Evolutionary conservation across 2,888 invertebrate genomes (phyloP).

Genomic region (Ochropleura plecta): DNA sequence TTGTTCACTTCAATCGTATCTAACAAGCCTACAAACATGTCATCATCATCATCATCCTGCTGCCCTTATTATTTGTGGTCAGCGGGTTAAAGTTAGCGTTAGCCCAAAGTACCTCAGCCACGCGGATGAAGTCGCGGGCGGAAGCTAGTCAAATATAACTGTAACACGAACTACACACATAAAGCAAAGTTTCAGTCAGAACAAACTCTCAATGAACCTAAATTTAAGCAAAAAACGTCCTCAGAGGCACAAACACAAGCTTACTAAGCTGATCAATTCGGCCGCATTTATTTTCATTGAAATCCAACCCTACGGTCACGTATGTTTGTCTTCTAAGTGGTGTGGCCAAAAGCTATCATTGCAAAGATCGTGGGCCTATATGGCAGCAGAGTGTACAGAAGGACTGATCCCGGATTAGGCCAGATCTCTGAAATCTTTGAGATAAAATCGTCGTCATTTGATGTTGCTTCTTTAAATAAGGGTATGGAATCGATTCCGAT

Average conservation of each 20-base stretch:
- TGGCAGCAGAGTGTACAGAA: constrained; percentile 20
- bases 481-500: constrained; percentile 24
- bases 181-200: not conserved
- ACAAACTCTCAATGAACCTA: not conserved
- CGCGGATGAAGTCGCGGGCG: no score
- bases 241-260: not conserved
- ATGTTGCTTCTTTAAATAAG: constrained; percentile 43
- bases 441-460: constrained; percentile 41
- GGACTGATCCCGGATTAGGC: constrained; percentile 38
- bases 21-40: no score
- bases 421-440: constrained; percentile 19
- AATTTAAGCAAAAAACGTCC: not conserved
- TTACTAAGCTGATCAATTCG: constrained; percentile 1
- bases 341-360: constrained; percentile 24
- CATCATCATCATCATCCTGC: no score
- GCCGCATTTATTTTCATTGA: constrained; percentile 27
- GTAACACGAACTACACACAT: not conserved
- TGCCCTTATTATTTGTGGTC: no score
- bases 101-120: no score
- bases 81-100: no score
- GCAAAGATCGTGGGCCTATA: constrained; percentile 6
- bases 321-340: constrained; percentile 32
- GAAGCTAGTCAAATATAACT: no score
- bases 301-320: not conserved
- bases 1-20: no score